phyloP scores from a whole-genome alignment of 2,888 invertebrate genomes.

The Caenorhabditis sp. region DNA sequence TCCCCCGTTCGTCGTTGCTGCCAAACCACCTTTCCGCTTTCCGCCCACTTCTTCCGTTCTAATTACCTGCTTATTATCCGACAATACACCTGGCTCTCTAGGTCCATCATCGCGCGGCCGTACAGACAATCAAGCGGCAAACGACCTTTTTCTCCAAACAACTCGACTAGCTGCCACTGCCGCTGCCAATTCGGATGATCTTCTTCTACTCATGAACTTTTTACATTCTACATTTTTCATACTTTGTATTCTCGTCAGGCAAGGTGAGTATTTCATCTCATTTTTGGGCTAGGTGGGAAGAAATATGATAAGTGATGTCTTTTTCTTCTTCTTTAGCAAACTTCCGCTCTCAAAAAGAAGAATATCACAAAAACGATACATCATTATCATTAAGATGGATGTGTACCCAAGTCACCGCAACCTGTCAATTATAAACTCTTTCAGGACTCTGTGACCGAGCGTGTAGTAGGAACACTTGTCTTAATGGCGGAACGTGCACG shows the following conservation, averaged over 20 bases:
- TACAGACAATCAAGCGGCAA: constrained; percentile 49
- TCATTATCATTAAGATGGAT: constrained; percentile 53
- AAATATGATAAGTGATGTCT: constrained; percentile 27
- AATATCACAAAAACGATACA: constrained; percentile 21
- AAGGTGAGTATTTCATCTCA: too few relatives aligned
- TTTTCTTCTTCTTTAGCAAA: too few relatives aligned
- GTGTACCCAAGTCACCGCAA: constrained; percentile 30
- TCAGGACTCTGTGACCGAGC: constrained; percentile 51
- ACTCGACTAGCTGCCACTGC: constrained; percentile 45
- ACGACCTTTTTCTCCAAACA: constrained; percentile 51
- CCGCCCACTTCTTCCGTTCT: constrained; percentile 36
- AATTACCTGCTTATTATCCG: constrained; percentile 62
- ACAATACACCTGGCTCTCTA: constrained; percentile 59
- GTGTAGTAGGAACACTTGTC: constrained; percentile 68
- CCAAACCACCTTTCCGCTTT: constrained; percentile 18
- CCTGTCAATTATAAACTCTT: constrained; percentile 33
- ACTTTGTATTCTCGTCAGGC: constrained; percentile 40
- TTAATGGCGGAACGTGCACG: constrained; percentile 69
- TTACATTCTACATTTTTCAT: constrained; percentile 23
- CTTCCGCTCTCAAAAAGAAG: too few relatives aligned
- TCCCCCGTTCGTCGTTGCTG: too few relatives aligned
- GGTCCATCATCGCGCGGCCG: constrained; percentile 30
- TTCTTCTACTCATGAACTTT: constrained; percentile 48
- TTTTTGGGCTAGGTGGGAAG: too few relatives aligned
- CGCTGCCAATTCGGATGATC: constrained; percentile 37